A percentile compares a stretch with the other conserved stretches of the same genome.
phyloP scores from a whole-genome alignment of 2,113 vertebrate genomes.

The Amazona vittata region DNA sequence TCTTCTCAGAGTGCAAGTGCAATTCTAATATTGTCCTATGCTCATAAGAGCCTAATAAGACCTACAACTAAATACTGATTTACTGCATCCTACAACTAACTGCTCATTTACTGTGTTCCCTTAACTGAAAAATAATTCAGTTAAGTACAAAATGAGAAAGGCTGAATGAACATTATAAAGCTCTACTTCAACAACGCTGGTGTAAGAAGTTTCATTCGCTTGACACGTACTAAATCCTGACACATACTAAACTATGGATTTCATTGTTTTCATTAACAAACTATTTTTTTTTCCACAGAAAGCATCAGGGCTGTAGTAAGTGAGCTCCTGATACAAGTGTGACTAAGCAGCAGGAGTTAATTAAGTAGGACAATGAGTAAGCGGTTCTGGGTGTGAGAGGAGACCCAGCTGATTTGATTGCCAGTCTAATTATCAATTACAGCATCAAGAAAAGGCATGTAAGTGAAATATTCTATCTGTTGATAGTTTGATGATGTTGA shows the following conservation, averaged over 20 bases:
- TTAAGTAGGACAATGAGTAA: slow-evolving; percentile 60
- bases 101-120: neutral
- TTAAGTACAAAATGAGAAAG: neutral
- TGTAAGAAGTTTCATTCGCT: neutral
- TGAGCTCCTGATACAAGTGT: neutral
- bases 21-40: neutral
- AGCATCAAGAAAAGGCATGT: neutral
- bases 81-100: neutral
- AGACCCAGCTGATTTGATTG: slow-evolving; percentile 35
- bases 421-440: slow-evolving; percentile 21
- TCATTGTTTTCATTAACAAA: slow-evolving; percentile 19
- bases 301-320: neutral
- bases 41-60: neutral
- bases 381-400: neutral
- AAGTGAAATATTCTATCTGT: neutral
- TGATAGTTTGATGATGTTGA: neutral
- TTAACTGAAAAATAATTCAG: neutral
- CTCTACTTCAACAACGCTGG: neutral
- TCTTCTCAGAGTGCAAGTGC: neutral
- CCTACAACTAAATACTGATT: neutral
- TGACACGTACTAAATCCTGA: neutral
- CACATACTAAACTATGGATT: neutral
- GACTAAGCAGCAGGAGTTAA: slow-evolving; percentile 24
- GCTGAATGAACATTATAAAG: neutral
- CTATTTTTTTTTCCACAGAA: neutral